phyloP scores from a whole-genome alignment of 2,113 vertebrate genomes.

The Montifringilla adamsi region DNA sequence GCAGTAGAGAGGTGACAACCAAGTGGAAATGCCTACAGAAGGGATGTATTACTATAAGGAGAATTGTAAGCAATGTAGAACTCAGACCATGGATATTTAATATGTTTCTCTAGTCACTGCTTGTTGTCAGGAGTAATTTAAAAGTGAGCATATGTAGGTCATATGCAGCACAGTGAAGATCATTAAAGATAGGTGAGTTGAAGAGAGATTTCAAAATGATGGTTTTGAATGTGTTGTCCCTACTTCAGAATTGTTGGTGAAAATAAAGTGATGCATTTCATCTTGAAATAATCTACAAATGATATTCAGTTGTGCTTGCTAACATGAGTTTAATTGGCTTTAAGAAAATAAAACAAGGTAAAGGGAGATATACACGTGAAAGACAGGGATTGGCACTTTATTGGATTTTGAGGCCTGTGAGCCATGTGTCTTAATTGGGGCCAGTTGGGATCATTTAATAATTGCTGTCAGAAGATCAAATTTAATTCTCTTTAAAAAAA shows the following conservation, averaged over 20 bases:
- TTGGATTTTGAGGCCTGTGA: constrained; percentile 83
- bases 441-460: constrained; percentile 99
- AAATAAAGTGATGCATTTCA: neutral
- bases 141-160: neutral
- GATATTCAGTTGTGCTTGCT: constrained; percentile 47
- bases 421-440: constrained; percentile 94
- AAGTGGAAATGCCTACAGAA: neutral
- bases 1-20: neutral
- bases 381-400: constrained; percentile 68
- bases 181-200: neutral
- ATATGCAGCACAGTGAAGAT: neutral
- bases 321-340: constrained; percentile 64
- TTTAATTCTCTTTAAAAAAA: constrained; percentile 98
- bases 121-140: neutral
- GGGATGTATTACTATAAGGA: neutral
- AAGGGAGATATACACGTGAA: constrained; percentile 65
- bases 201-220: neutral
- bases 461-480: constrained; percentile 99
- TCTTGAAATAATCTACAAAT: constrained; percentile 15
- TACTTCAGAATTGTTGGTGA: neutral
- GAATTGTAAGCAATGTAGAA: neutral
- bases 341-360: constrained; percentile 72
- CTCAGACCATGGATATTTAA: neutral
- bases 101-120: neutral
- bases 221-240: neutral